Evolutionary conservation across 2,888 invertebrate genomes (phyloP), one percentile per base, ranked within the genome.

Genomic region (Epirrita christyi): DNA sequence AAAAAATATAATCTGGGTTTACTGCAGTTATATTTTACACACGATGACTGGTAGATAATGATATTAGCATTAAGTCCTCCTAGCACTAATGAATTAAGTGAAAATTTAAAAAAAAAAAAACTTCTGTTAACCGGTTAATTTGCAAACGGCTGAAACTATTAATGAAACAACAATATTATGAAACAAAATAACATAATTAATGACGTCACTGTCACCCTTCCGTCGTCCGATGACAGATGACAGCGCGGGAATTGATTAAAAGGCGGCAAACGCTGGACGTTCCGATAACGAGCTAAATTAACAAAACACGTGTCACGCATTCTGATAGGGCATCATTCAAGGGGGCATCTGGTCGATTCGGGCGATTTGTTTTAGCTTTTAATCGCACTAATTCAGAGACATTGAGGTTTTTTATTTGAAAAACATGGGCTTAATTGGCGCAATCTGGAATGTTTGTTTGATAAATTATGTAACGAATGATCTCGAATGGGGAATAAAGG

Each of bases 201-300:
- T 21, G 21, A 71, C 73, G 76, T 79, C 74, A 77, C 61, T 67
- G 64, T 29, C 43, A 43, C 28, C 28, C 13, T 43, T 27, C 40
- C 7, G 6, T 36, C 38, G 10, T n/a, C 46, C 9, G 11, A 15
- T 54, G 54, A 54, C 54, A 54, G 54, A 68, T 78, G 80, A 83
- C 79, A 76, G 76, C 76, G 79, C 81, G 80, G 77, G 82, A 83
- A 76, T 73, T 80, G 72, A 83, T 80, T 75, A 66, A 66, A 70
- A 67, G 71, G 66, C 69, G 68, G 68, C 56, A 74, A 77, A 74
- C 32, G 32, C 74, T 70, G 74, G 71, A 71, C 76, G 73, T 73
- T 76, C 75, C 75, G 85, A 86, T 88, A 88, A 85, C 78, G 71
- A 78, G 76, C 71, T 77, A 73, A 85, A 86, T 86, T 87, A 85